Conservation (phyloP, 1,140 invertebrate species). For the Colletes latitarsis region DNA sequence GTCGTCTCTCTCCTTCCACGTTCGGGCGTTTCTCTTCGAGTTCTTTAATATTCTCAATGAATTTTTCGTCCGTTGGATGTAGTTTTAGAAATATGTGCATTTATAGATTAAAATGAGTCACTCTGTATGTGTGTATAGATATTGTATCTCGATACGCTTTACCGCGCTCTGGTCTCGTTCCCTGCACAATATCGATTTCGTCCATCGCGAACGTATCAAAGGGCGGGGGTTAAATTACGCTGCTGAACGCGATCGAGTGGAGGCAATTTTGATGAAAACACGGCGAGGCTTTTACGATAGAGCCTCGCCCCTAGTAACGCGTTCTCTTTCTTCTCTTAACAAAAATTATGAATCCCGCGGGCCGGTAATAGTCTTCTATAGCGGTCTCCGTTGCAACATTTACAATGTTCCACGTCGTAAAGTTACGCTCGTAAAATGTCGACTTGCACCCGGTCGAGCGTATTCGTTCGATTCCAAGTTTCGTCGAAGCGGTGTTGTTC, state of each 20-base stretch:
- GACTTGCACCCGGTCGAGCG: background rate
- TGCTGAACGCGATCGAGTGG: conserved; percentile 1
- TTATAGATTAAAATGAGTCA: no score
- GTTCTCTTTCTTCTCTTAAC: background rate
- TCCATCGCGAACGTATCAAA: conserved; percentile 34
- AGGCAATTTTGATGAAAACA: conserved; percentile 27
- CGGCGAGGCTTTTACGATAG: background rate
- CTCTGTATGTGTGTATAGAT: background rate
- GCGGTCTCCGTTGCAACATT: background rate
- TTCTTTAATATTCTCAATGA: no score
- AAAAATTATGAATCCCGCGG: conserved; percentile 33
- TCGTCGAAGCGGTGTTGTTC: background rate
- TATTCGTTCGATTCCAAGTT: conserved; percentile 14
- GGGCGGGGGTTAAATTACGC: conserved; percentile 5
- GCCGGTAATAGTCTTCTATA: background rate
- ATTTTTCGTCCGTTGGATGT: no score
- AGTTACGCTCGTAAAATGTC: conserved; percentile 23
- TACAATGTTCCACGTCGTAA: conserved; percentile 21
- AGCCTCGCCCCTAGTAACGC: background rate
- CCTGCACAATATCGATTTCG: conserved; percentile 30
- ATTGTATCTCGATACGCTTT: background rate
- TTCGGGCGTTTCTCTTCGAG: no score
- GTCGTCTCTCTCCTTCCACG: no score
- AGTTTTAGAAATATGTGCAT: background rate
- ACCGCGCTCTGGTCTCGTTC: background rate